These are phyloP conservation scores for Apotomis capreana DNA, from an alignment of 2,888 invertebrate species.

Conservation along the genomic window DNA sequence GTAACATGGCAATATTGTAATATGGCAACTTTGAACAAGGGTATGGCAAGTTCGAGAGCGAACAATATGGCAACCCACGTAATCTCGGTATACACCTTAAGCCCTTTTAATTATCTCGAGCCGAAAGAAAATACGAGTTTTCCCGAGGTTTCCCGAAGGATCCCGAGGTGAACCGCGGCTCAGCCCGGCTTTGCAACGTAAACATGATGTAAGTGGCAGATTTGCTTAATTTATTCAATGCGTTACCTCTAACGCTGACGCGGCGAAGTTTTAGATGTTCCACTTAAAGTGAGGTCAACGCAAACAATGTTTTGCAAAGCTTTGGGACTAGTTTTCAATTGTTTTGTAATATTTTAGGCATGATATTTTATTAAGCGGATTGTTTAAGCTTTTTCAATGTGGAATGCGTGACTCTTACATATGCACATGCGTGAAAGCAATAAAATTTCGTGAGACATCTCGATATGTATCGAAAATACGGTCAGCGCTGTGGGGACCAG, in stretches of 20 bases:
- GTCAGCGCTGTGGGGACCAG: too few relatives aligned
- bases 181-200: slow-evolving; percentile 51
- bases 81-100: slow-evolving; percentile 66
- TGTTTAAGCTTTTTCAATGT: too few relatives aligned
- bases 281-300: slow-evolving; percentile 24
- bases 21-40: slow-evolving; percentile 3
- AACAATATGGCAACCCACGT: slow-evolving; percentile 51
- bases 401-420: too few relatives aligned
- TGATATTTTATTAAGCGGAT: too few relatives aligned
- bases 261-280: slow-evolving; percentile 20
- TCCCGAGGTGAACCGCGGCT: slow-evolving; percentile 42
- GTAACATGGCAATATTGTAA: slow-evolving; percentile 14
- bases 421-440: too few relatives aligned
- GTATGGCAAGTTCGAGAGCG: neutral
- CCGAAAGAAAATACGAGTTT: slow-evolving; percentile 65
- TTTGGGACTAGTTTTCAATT: neutral
- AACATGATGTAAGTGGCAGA: slow-evolving; percentile 56
- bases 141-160: slow-evolving; percentile 29
- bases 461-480: too few relatives aligned
- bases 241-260: slow-evolving; percentile 44
- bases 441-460: too few relatives aligned
- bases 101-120: slow-evolving; percentile 69
- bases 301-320: slow-evolving; percentile 9
- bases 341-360: neutral
- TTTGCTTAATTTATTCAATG: slow-evolving; percentile 65